Base-by-base conservation (phyloP, 2,797 vertebrate genomes). In the Chromobotia macracanthus region DNA sequence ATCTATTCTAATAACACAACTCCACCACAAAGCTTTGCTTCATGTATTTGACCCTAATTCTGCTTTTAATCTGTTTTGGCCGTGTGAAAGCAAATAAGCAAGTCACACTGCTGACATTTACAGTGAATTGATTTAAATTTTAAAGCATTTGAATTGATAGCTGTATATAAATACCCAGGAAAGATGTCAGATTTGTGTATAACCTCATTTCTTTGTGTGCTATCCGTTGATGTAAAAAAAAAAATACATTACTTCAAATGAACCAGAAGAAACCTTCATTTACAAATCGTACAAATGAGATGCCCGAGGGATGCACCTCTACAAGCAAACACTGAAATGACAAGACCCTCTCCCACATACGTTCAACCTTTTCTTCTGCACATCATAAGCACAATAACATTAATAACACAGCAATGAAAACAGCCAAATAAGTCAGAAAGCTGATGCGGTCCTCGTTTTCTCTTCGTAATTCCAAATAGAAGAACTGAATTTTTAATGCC, bases 401-500 rank as follows among this genome's bases (percentile, higher is more conserved):
- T 48, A 23, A 69, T 44, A 69, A 58, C 68, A 69, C 48, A 61
- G 48, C n/a, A 50, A 68, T 55, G 69, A 19, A 77, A 77, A 68
- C 11, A 53, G 31, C n/a, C 28, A 55, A 66, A 75, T 56, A 65
- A 75, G 46, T 38, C 72, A 68, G 38, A 50, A 31, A 28, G 55
- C 31, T 58, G 23, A 58, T 60, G 65, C 16, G 31, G 38, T 60
- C 15, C 16, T 35, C 21, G 11, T n/a, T 21, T 73, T 35, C 60
- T 77, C 41, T 25, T 69, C 23, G 55, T 28, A 61, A 38, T 48
- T 76, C 48, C 28, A 78, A 67, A 79, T 48, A 77, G 77, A 77
- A 56, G 12, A 67, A 79, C 75, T 73, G 5, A 7, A 79, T 81
- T 72, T 85, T 75, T 85, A 66, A 83, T 72, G 21, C 31, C 46